These are phyloP conservation scores for Sminthopsis crassicaudata DNA, from an alignment of 2,113 vertebrate genomes.

Conservation along the genomic window DNA sequence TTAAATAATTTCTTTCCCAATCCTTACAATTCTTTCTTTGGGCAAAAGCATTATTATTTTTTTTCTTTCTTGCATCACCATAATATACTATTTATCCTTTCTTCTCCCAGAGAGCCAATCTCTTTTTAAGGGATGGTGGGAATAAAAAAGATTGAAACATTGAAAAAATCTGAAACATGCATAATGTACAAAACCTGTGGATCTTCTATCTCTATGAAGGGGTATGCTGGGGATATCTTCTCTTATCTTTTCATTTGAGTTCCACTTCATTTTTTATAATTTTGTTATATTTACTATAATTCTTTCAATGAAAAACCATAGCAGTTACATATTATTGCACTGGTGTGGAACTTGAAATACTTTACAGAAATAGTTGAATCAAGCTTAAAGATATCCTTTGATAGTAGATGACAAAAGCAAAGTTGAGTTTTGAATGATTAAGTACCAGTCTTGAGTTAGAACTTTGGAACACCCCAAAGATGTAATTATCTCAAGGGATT, in stretches of 20 bases:
- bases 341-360: not conserved
- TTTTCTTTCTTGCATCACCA: not conserved
- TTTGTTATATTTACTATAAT: not conserved
- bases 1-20: not conserved
- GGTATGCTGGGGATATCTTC: not conserved
- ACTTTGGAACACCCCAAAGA: not conserved
- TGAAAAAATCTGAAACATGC: not conserved
- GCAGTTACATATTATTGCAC: not conserved
- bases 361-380: not conserved
- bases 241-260: not conserved
- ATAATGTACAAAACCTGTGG: not conserved
- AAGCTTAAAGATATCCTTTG: not conserved
- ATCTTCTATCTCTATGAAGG: not conserved
- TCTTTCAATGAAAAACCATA: not conserved
- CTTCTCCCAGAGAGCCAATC: not conserved
- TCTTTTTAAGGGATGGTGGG: too few species aligned
- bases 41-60: not conserved
- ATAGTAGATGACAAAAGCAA: not conserved
- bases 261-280: not conserved
- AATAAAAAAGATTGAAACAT: not conserved
- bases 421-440: not conserved
- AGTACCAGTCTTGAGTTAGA: not conserved
- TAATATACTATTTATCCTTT: not conserved
- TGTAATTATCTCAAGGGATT: not conserved
- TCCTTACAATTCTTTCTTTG: not conserved